phyloP scores from a whole-genome alignment of 2,888 invertebrate species.

The Drosophila trichaetosa region DNA sequence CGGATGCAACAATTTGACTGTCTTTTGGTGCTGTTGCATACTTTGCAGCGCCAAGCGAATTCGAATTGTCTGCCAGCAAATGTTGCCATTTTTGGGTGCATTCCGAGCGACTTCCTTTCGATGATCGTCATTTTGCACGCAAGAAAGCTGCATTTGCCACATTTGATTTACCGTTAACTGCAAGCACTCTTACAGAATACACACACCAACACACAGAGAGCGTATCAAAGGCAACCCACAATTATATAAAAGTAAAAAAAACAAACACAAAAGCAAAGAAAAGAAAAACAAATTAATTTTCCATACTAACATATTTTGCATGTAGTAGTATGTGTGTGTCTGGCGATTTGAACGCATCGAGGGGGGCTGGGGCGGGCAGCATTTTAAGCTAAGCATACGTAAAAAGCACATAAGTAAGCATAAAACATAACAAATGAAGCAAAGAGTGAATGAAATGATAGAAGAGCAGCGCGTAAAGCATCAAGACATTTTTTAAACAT shows the following conservation, averaged over 20 bases:
- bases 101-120: slow-evolving; percentile 4
- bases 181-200: slow-evolving; percentile 20
- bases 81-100: slow-evolving; percentile 37
- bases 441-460: slow-evolving; percentile 32
- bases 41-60: slow-evolving; percentile 66
- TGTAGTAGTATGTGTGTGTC: slow-evolving; percentile 46
- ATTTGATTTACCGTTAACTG: slow-evolving; percentile 38
- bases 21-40: slow-evolving; percentile 59
- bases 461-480: slow-evolving; percentile 60
- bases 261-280: slow-evolving; percentile 3
- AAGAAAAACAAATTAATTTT: slow-evolving; percentile 27
- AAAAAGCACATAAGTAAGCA: slow-evolving; percentile 54
- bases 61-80: slow-evolving; percentile 53
- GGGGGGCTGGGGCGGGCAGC: slow-evolving; percentile 20
- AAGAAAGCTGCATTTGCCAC: slow-evolving; percentile 46
- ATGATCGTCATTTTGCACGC: slow-evolving; percentile 14
- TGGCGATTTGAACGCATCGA: slow-evolving; percentile 37
- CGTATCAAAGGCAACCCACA: slow-evolving; percentile 35
- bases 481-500: slow-evolving; percentile 75
- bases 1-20: slow-evolving; percentile 55
- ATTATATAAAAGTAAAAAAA: slow-evolving; percentile 6
- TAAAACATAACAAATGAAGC: slow-evolving; percentile 37
- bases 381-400: slow-evolving; percentile 59
- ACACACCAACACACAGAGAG: slow-evolving; percentile 24
- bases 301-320: slow-evolving; percentile 39